These are phyloP conservation scores for Anoura caudifer DNA, from an alignment of 2,113 vertebrate genomes.

Conservation along the genomic window DNA sequence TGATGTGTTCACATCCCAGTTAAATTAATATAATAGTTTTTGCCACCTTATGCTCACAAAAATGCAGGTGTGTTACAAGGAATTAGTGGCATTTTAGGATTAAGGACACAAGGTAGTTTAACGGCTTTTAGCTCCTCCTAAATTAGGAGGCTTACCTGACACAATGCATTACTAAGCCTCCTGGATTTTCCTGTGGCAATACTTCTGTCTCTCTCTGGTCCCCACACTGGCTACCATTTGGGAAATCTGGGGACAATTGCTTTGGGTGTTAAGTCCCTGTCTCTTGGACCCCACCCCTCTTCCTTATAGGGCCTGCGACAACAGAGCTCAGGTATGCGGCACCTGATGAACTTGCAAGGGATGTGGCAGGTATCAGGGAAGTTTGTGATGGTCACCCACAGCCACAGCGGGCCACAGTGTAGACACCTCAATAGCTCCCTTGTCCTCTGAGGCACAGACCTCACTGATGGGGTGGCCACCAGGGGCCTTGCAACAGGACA, in stretches of 20 bases:
- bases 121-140: slow-evolving; percentile 20
- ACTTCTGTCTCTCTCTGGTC: background rate
- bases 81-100: slow-evolving; percentile 59
- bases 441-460: background rate
- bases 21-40: slow-evolving; percentile 45
- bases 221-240: background rate
- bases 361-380: background rate
- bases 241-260: background rate
- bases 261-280: background rate
- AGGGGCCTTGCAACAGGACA: too few relatives aligned
- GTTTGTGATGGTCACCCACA: background rate
- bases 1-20: background rate
- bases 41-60: slow-evolving; percentile 17
- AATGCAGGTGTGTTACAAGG: background rate
- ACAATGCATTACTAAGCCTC: background rate
- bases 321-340: background rate
- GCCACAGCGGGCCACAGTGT: background rate
- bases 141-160: background rate
- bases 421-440: background rate
- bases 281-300: background rate
- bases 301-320: background rate
- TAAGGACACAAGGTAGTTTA: slow-evolving; percentile 1
- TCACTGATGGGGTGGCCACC: background rate
- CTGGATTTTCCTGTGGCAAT: background rate
- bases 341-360: background rate